Base-by-base conservation (phyloP, 1,140 invertebrate species). In the Penaeus indicus region DNA sequence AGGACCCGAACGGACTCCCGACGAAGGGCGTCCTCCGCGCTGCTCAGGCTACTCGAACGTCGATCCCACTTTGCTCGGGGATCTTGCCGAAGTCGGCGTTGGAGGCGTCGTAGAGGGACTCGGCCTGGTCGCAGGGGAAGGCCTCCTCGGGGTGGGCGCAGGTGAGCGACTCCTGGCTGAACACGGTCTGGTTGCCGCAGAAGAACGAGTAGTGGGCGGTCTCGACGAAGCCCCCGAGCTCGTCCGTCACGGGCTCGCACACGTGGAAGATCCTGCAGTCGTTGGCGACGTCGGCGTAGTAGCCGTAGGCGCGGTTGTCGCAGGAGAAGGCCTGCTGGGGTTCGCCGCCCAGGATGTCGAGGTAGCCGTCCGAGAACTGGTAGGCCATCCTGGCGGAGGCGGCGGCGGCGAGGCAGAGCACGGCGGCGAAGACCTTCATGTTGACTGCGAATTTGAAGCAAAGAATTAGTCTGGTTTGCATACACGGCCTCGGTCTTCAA, bases 101-200 rank as follows among this genome's bases (percentile, higher is more conserved):
- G 63, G 85, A 82, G 85, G 61, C 22, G 25, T 87, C 85, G 79
- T 72, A 87, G 63, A 87, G 85, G 22, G 63, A 27, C 85, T 87
- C 85, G 5, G 85, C 85, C 85, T 87, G 60, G 42, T 61, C 79
- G 54, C 85, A 87, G 85, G 85, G 85, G 67, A 87, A 75, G 78
- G 85, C 78, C 63, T 87, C 85, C 47, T 75, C 47, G 21, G 85
- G 85, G 61, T 86, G 85, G 60, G 77, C 60, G 85, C 85, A 86
- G 54, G 75, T 86, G 77, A 86, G 85, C 32, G 85, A 86, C 75
- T 86, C 85, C 77, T 86, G 85, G 77, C 85, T 86, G 85, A 86
- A 86, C 75, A 86, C 77, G 18, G 85, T 86, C 77, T 86, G 85
- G 85, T 86, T 86, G n/a, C 85, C 85, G 77, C 85, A 86, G 62